Percentiles rank a stretch among this genome's conserved stretches.
Conservation (phyloP, 2,113 vertebrate genomes). For the Anarhynchus alexandrinus region DNA sequence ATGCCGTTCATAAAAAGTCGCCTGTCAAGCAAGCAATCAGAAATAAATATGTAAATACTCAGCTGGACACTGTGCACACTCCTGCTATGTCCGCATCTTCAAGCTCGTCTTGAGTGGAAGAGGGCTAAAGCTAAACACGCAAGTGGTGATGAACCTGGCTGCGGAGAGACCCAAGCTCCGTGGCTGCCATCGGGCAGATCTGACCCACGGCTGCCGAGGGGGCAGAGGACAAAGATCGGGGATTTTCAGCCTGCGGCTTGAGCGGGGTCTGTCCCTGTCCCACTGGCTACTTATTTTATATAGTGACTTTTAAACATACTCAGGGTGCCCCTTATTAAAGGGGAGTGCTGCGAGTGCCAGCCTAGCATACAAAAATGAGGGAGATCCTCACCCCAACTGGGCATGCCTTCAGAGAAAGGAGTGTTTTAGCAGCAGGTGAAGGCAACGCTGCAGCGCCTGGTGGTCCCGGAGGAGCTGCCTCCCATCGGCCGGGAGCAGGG, state of each 20-base stretch:
- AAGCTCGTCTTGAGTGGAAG: accelerated
- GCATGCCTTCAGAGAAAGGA: neutral
- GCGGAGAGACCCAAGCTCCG: accelerated
- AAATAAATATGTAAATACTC: neutral
- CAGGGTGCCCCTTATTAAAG: too few relatives aligned
- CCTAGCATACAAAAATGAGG: neutral
- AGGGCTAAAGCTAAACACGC: neutral
- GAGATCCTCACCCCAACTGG: neutral
- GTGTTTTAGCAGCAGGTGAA: neutral
- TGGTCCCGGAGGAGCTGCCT: accelerated
- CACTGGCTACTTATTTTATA: neutral
- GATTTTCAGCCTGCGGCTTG: neutral
- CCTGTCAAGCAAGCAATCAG: neutral
- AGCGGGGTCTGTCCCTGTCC: neutral
- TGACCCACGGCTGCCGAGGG: accelerated
- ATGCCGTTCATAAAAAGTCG: neutral
- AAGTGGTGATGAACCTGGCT: neutral
- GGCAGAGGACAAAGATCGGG: accelerated
- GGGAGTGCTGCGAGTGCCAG: neutral
- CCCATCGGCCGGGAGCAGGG: neutral
- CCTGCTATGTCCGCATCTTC: accelerated
- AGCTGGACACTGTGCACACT: neutral
- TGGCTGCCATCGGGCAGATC: neutral
- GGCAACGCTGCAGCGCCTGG: neutral
- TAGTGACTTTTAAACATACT: neutral